Evolutionary conservation across 2,888 invertebrate species (phyloP), one percentile per base, ranked within the genome.

Genomic region (Drosophila atripex): DNA sequence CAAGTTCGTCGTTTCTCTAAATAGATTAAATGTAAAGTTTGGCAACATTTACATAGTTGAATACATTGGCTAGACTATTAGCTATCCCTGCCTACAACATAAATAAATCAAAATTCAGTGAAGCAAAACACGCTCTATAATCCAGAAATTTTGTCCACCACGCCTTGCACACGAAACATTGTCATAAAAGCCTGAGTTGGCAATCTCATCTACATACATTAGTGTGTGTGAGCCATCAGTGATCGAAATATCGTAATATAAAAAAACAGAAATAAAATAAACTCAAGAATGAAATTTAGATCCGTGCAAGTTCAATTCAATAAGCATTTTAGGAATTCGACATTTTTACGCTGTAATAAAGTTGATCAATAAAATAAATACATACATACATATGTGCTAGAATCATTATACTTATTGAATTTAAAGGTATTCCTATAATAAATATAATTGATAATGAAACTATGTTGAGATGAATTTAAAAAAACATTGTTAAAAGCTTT

Each of bases 11-110:
- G 35, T 14, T 43, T 18, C 39, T 65, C 45, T 73, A 68, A 68
- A 68, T 73, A 72, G 65, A 72, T 72, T 46, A 51, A 65, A 71
- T 38, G 35, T 55, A 59, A 47, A 51, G 54, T 61, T 76, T 63
- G 54, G 63, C 71, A 72, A 63, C 72, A 39, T 60, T 23, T 28
- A 53, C 53, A 49, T 28, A 32, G 16, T 16, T 14, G 9, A 57
- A 57, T 39, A 46, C 21, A 23, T 35, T 35, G n/a, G 14, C 14
- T n/a, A n/a, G 35, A 6, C 35, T 14, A 35, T 35, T 35, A 39
- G 21, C 9, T 21, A 25, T 16, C 9, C 18, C 41, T 18, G 11
- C 18, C 41, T 6, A 7, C 4, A 55, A 45, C 63, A 2, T n/a
- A n/a, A 35, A 35, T 35, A 63, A 56, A 65, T 52, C 47, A 50